Evolutionary conservation across 1,140 invertebrate genomes (phyloP).

Genomic region (Meloidogyne floridensis): DNA sequence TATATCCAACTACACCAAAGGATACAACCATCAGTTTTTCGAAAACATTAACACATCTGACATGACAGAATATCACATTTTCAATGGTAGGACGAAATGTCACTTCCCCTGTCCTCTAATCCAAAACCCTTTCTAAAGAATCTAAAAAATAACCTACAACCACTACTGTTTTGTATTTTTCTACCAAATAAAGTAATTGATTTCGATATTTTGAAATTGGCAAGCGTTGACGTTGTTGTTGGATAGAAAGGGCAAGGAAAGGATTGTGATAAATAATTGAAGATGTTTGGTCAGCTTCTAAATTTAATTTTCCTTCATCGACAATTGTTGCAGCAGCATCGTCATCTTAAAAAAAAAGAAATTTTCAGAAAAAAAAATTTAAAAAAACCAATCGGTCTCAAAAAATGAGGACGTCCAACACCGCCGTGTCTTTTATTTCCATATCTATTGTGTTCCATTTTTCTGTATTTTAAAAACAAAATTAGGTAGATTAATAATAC

Average conservation of each 20-base stretch:
- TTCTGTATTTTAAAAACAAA: neutral
- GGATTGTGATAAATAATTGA: conserved; percentile 57
- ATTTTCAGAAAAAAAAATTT: conserved; percentile 2
- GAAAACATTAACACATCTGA: too few relatives aligned
- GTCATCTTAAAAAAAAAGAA: conserved; percentile 11
- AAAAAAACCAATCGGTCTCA: conserved; percentile 25
- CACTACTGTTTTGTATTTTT: conserved; percentile 66
- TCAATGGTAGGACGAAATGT: too few relatives aligned
- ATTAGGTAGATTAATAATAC: neutral
- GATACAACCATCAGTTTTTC: too few relatives aligned
- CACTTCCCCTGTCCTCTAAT: too few relatives aligned
- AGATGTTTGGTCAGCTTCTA: conserved; percentile 15
- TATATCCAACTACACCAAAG: too few relatives aligned
- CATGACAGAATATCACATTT: too few relatives aligned
- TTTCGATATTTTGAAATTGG: conserved; percentile 62
- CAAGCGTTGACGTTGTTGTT: conserved; percentile 58
- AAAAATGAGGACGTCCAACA: conserved; percentile 18
- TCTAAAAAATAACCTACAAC: conserved; percentile 74
- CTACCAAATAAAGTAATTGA: conserved; percentile 63
- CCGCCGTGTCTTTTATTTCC: neutral
- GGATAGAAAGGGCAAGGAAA: conserved; percentile 59
- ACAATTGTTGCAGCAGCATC: conserved; percentile 26
- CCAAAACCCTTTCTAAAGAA: neutral
- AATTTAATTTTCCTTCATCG: conserved; percentile 22
- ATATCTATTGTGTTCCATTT: conserved; percentile 15